Percentiles rank a stretch among this genome's conserved stretches.
Evolutionary conservation across 2,113 vertebrate genomes (phyloP).

Genomic region (Callionymus lyra): DNA sequence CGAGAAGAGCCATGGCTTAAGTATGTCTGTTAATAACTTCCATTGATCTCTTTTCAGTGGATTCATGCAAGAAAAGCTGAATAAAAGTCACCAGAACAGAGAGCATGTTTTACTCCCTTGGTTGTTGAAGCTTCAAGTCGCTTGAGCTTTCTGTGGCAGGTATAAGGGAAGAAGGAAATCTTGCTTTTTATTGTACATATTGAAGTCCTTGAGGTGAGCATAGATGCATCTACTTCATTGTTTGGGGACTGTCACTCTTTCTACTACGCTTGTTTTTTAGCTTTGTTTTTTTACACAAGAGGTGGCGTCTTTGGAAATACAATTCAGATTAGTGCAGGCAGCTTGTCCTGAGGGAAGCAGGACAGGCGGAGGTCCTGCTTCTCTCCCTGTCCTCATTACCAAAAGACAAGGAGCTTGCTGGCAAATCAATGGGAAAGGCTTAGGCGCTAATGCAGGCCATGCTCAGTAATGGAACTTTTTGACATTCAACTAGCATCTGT

Average conservation of each 20-base stretch:
- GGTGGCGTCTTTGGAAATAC: constrained; percentile 52
- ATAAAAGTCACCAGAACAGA: constrained; percentile 8
- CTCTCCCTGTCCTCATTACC: constrained; percentile 68
- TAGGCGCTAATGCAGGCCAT: constrained; percentile 48
- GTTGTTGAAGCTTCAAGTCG: constrained; percentile 15
- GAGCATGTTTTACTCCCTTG: constrained; percentile 15
- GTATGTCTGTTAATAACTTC: constrained; percentile 33
- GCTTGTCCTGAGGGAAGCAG: constrained; percentile 48
- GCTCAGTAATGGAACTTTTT: constrained; percentile 36
- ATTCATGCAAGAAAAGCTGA: constrained; percentile 25
- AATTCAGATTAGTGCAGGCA: constrained; percentile 62
- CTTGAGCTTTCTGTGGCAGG: constrained; percentile 36
- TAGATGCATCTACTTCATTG: constrained; percentile 24
- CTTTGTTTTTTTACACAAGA: constrained; percentile 34
- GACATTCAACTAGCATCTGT: too few relatives aligned
- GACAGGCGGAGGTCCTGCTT: constrained; percentile 53
- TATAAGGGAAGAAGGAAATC: constrained; percentile 1
- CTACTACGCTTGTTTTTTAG: constrained; percentile 26
- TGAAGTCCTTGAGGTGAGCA: constrained; percentile 28
- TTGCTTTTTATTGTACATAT: constrained; percentile 32
- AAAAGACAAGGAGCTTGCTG: constrained; percentile 61
- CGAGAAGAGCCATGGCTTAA: background rate
- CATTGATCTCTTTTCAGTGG: constrained; percentile 39
- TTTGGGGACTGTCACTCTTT: constrained; percentile 26
- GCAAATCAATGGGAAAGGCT: constrained; percentile 66